These are phyloP conservation scores for Cryptocephalus primarius DNA, from an alignment of 2,888 invertebrate species.

Conservation along the genomic window DNA sequence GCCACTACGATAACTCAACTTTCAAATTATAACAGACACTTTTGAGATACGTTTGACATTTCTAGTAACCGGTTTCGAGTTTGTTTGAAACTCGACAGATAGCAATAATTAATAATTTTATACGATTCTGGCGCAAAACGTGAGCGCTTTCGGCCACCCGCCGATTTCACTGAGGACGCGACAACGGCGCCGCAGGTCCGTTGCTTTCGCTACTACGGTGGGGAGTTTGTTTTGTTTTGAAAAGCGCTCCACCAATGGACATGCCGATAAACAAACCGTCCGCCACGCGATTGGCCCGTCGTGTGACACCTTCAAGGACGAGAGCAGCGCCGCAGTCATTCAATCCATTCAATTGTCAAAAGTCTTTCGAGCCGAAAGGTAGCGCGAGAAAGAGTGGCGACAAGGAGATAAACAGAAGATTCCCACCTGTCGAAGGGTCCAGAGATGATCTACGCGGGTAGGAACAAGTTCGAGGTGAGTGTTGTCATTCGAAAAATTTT, in stretches of 20 bases:
- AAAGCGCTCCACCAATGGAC: constrained; percentile 20
- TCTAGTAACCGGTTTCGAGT: too few species aligned
- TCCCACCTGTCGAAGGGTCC: constrained; percentile 3
- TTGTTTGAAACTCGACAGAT: too few species aligned
- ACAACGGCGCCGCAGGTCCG: too few species aligned
- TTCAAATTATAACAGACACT: too few species aligned
- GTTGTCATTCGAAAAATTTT: constrained; percentile 2
- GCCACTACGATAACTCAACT: too few species aligned
- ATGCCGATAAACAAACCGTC: constrained; percentile 30
- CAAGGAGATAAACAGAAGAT: not conserved
- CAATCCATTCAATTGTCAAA: constrained; percentile 13
- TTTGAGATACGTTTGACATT: too few species aligned
- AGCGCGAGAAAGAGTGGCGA: not conserved
- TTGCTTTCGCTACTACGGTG: not conserved
- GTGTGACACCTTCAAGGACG: constrained; percentile 22
- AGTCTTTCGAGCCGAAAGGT: not conserved
- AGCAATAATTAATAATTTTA: too few species aligned
- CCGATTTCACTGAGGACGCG: too few species aligned
- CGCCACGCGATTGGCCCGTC: constrained; percentile 19
- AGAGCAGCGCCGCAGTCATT: not conserved
- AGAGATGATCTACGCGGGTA: constrained; percentile 50
- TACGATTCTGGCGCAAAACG: too few species aligned
- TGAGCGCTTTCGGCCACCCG: too few species aligned
- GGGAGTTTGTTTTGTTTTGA: constrained; percentile 31
- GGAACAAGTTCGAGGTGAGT: constrained; percentile 55